These are phyloP conservation scores for Notospermus geniculatus DNA, from an alignment of 1,140 invertebrate genomes.

Conservation along the genomic window DNA sequence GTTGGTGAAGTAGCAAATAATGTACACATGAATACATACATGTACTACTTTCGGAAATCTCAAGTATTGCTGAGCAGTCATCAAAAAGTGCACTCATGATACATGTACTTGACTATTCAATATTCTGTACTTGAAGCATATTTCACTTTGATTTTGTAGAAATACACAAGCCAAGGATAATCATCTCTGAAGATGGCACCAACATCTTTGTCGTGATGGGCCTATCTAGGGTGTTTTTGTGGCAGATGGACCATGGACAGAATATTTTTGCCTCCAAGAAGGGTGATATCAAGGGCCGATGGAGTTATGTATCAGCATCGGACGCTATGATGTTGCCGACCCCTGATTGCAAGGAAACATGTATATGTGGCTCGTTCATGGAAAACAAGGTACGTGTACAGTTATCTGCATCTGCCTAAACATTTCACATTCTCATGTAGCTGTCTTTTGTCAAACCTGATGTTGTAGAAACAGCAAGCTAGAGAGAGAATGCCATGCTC, in stretches of 20 bases:
- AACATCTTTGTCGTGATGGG: conserved; percentile 39
- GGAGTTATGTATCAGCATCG: conserved; percentile 37
- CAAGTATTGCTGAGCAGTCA: too few species aligned
- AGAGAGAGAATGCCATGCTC: not conserved
- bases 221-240: conserved; percentile 36
- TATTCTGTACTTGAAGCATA: too few species aligned
- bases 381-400: conserved; percentile 34
- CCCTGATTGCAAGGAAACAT: conserved; percentile 29
- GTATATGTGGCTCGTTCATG: conserved; percentile 37
- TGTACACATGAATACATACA: too few species aligned
- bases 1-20: too few species aligned
- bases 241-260: conserved; percentile 36
- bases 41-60: too few species aligned
- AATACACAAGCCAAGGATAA: conserved; percentile 17
- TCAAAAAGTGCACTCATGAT: too few species aligned
- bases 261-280: conserved; percentile 29
- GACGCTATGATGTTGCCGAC: conserved; percentile 31
- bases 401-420: too few species aligned
- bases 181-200: conserved; percentile 39
- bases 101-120: too few species aligned
- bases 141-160: not conserved
- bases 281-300: conserved; percentile 35
- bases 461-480: too few species aligned
- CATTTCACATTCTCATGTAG: too few species aligned
- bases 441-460: too few species aligned